Base-by-base conservation (phyloP, 2,113 vertebrate genomes). In the Theristicus caerulescens region DNA sequence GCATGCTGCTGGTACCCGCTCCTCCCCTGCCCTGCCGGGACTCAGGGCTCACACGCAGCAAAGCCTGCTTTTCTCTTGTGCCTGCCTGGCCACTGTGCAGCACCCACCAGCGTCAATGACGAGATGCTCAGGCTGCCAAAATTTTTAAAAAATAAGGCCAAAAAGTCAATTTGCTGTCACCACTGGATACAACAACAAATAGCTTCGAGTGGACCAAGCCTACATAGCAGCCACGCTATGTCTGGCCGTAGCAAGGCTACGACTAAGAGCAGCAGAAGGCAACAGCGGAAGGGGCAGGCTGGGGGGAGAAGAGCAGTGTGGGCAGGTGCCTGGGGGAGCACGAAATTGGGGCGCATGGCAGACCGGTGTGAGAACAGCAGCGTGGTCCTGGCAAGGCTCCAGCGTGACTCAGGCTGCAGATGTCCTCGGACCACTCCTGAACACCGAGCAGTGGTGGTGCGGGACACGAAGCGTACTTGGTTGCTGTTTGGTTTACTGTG, bases 321-420 rank as follows among this genome's bases (percentile, higher is more conserved):
- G 46, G 46, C 44, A 67, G 61, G 54, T 34, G 31, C 26, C 61
- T 8, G 29, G 46, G 44, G 66, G 8, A 52, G 16, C 58, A 27
- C 1, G 0, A 34, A 32, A 6, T 5, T 1, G 3, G 61, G 54
- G 46, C 19, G 47, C 21, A 25, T 32, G 17, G 1, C 58, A 29
- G 13, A 2, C 25, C 29, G 49, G 34, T 0, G 2, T 7, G 71
- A 44, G 40, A 32, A 27, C 7, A 25, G 69, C 42, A 15, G 31
- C 1, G 7, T 4, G 27, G 2, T 67, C 27, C 76, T 62, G 62
- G 40, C 18, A 29, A 29, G 21, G 36, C 36, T 32, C 40, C 83
- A 76, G 54, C 26, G 13, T 12, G 17, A 29, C 32, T 51, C 7
- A 1, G 11, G 19, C 65, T 26, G 5, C 9, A 12, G 26, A 55